Percentiles rank a stretch among this genome's conserved stretches.
Conservation (phyloP, 2,888 invertebrate genomes). For the Eupithecia vulgata region DNA sequence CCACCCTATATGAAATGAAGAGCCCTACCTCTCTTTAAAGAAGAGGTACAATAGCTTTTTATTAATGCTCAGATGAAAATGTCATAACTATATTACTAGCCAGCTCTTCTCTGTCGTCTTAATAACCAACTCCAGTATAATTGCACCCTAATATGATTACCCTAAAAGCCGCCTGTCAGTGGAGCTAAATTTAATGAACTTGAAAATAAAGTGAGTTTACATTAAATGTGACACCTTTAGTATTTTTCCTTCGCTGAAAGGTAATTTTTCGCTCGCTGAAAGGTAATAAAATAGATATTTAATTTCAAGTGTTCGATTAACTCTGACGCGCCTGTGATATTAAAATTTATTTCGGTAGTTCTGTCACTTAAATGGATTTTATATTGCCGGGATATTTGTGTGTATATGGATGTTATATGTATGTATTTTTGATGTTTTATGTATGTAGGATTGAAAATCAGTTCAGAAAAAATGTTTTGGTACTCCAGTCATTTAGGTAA, state of each 20-base stretch:
- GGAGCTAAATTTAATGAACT: conserved; percentile 77
- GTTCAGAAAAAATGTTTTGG: too few species aligned
- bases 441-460: too few species aligned
- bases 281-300: neutral
- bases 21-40: too few species aligned
- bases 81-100: neutral
- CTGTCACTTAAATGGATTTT: neutral
- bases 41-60: neutral
- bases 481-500: too few species aligned
- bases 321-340: neutral
- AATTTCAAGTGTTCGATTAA: neutral
- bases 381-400: neutral
- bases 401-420: too few species aligned
- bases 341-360: neutral
- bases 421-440: too few species aligned
- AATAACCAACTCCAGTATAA: conserved; percentile 58
- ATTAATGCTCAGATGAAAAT: neutral
- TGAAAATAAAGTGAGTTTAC: conserved; percentile 74
- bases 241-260: neutral
- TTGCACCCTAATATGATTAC: conserved; percentile 77
- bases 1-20: too few species aligned
- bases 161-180: conserved; percentile 82
- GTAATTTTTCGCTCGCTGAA: neutral
- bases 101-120: neutral
- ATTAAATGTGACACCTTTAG: conserved; percentile 40